Base-by-base conservation (phyloP, 1,140 invertebrate species). In the Caenorhabditis remanei region DNA sequence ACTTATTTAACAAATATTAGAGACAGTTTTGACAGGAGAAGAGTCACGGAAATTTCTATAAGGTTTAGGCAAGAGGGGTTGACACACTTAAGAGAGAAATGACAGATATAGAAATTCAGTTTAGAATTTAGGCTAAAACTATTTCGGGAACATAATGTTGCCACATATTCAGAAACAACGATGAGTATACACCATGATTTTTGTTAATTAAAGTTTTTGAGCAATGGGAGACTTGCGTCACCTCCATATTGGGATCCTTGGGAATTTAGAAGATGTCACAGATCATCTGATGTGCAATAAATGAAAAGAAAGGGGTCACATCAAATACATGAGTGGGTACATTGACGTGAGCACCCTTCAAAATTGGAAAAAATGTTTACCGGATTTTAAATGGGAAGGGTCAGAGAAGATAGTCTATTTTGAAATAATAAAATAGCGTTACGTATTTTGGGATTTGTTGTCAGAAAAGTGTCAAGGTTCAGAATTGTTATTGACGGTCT, bases 201-300 rank as follows among this genome's bases (percentile, higher is more conserved):
- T 79, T 24, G 19, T 79, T 32, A 79, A 79, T 79, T 24, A 79
- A 79, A 8, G 21, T 11, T 48, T 79, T 43, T 50, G 8, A 4
- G 50, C 16, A 53, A 53, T 53, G 19, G 7, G 32, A 63, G 24
- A 16, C 19, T 13, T 19, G 41, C 65, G 65, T 71, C 71, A 79
- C n/a, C 13, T 21, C 24, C 13, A 53, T 79, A 9, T 53, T 53
- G 50, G 50, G 50, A 16, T 16, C 9, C 13, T 14, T 3, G 9
- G 46, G 13, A 79, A 50, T 43, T 4, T 14, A 11, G 14, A 13
- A 79, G 71, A 79, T 79, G 71, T 79, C 71, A 79, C 71, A 53
- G 46, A 79, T 79, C 71, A 79, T 79, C 71, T 79, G 71, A 79
- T 79, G 21, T 21, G 46, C 71, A 79, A 79, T 50, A 24, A 79